Base-by-base conservation (phyloP, 1,140 invertebrate species). In the Drosophila nannoptera region DNA sequence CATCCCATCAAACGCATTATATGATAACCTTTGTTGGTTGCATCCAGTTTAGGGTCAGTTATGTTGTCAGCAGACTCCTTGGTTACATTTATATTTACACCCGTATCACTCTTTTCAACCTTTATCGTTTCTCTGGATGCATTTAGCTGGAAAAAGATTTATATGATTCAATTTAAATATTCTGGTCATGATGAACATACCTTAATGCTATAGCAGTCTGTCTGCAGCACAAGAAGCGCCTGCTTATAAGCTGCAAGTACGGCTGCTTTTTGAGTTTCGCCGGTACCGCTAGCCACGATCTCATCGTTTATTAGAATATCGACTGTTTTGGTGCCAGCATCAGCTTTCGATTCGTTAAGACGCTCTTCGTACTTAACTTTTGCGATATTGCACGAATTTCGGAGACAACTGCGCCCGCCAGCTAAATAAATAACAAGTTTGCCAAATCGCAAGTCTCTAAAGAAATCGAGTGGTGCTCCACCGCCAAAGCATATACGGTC, bases 1-100 rank as follows among this genome's bases (percentile, higher is more conserved):
- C 95, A 96, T 0, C 95, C 95, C 95, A 96, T 96, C 68, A 94
- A 89, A 65, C 93, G 92, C 92, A 96, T 92, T 89, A 96, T 91
- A 77, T 93, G 94, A 54, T 90, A 93, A 6, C 93, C 94, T 60
- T 93, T 90, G 74, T 93, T 93, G 64, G 90, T 90, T 7, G 89
- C 87, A 32, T 90, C 71, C 5, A 92, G 73, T 14, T 84, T 77
- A 35, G 82, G 62, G 7, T 86, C 80, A 4, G 38, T 73, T 6
- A 66, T 36, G 29, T 49, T 73, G 29, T 83, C 77, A 1, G 73
- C 70, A 4, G 81, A 69, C 49, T 87, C 43, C 53, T 88, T 78
- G 22, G 74, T 82, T 0, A 87, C 73, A 49, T 86, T 77, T 59
- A 84, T 77, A 36, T 88, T 70, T 32, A 88, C 56, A 64, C 62